Evolutionary conservation across 2,797 vertebrate species (phyloP).

Genomic region (Serranus cabrilla): DNA sequence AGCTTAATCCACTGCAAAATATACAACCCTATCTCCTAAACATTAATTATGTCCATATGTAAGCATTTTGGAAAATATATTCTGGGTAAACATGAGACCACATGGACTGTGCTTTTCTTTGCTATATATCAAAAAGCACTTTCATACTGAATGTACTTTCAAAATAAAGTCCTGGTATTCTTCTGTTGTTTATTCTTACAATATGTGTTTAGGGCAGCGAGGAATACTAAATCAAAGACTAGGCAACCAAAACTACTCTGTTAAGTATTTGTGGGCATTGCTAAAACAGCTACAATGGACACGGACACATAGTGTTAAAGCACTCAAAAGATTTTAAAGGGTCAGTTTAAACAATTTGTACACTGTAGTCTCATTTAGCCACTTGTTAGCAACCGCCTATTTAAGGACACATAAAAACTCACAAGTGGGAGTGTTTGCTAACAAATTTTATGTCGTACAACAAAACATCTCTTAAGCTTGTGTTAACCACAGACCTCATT

Average conservation of each 20-base stretch:
- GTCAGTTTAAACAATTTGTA: neutral
- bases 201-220: neutral
- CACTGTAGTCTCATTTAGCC: no score
- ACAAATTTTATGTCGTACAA: no score
- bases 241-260: neutral
- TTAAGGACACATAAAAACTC: no score
- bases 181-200: neutral
- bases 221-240: neutral
- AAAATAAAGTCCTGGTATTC: neutral
- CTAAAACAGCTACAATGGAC: neutral
- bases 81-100: neutral
- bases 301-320: neutral
- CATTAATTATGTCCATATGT: neutral
- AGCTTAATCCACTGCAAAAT: constrained; percentile 10
- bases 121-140: neutral
- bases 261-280: neutral
- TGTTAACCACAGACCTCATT: no score
- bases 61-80: neutral
- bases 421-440: no score
- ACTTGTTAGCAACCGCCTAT: no score
- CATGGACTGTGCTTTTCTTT: neutral
- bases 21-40: neutral
- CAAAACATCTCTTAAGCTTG: no score
- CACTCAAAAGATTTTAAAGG: neutral
- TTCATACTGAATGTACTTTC: neutral